Evolutionary conservation across 2,797 vertebrate genomes (phyloP).

Genomic region (Coregonus sp.): DNA sequence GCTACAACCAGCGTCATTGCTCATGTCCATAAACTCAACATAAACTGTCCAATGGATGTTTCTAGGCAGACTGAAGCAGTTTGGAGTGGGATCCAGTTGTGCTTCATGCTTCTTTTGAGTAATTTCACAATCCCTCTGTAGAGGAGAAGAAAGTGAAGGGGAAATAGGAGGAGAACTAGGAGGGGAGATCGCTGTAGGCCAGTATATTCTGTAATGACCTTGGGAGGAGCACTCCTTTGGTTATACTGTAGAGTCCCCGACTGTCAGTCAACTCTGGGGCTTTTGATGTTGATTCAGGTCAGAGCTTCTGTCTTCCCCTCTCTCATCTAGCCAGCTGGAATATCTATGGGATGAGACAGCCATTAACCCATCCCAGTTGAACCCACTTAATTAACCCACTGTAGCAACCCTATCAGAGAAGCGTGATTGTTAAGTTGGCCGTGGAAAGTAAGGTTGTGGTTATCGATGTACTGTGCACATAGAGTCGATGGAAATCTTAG

Average conservation of each 20-base stretch:
- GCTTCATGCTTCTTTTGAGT: slow-evolving; percentile 23
- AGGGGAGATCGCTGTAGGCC: slow-evolving; percentile 40
- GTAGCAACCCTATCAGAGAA: neutral
- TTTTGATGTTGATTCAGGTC: slow-evolving; percentile 42
- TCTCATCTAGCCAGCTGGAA: slow-evolving; percentile 13
- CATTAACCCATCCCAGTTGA: slow-evolving; percentile 36
- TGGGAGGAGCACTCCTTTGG: slow-evolving; percentile 20
- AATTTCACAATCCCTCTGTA: slow-evolving; percentile 3
- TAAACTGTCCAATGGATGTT: neutral
- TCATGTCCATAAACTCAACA: neutral
- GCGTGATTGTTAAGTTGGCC: no score
- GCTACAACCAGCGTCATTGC: neutral
- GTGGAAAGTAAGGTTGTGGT: no score
- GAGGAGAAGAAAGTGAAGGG: neutral
- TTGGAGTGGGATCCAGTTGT: neutral
- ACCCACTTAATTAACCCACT: slow-evolving; percentile 40
- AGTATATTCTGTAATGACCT: slow-evolving; percentile 20
- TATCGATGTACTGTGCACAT: no score
- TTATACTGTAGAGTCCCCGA: slow-evolving; percentile 5
- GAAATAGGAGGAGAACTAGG: neutral
- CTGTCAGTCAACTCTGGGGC: slow-evolving; percentile 10
- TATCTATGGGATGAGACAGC: slow-evolving; percentile 21
- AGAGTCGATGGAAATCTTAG: no score
- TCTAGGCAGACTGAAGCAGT: slow-evolving; percentile 25
- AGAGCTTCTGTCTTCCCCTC: slow-evolving; percentile 37